These are phyloP conservation scores for Bombus superbus DNA, from an alignment of 1,140 invertebrate genomes.

Conservation along the genomic window DNA sequence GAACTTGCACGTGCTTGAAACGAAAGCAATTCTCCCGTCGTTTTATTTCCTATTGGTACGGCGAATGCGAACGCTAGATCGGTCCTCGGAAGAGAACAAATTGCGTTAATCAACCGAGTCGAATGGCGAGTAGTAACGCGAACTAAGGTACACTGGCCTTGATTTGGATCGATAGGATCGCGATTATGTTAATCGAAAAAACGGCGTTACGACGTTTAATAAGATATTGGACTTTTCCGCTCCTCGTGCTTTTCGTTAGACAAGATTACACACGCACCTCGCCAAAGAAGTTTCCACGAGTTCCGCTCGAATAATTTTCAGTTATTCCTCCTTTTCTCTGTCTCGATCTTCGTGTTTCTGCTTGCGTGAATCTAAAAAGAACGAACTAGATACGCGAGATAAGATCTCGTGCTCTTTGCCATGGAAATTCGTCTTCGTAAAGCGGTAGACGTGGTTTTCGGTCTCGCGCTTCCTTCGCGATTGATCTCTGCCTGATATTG, in stretches of 20 bases:
- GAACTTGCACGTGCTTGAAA: background rate
- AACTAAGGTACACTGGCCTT: background rate
- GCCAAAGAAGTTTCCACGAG: conserved; percentile 49
- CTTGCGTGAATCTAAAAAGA: conserved; percentile 44
- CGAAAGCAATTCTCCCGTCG: background rate
- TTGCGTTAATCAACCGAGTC: conserved; percentile 38
- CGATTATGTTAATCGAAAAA: conserved; percentile 12
- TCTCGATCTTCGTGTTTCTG: conserved; percentile 25
- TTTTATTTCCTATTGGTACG: background rate
- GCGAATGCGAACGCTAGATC: background rate
- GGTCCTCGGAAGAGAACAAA: conserved; percentile 9
- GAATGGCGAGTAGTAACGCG: background rate
- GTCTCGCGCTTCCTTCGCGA: background rate
- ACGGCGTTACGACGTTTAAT: conserved; percentile 13
- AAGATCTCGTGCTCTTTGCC: conserved; percentile 13
- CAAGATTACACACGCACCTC: conserved; percentile 28
- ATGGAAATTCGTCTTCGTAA: conserved; percentile 21
- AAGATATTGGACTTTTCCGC: conserved; percentile 23
- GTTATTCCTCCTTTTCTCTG: conserved; percentile 39
- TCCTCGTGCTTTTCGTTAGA: background rate
- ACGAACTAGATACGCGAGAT: conserved; percentile 18
- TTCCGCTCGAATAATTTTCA: conserved; percentile 69
- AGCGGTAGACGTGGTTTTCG: background rate
- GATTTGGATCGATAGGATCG: conserved; percentile 14
- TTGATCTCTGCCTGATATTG: background rate